Conservation (phyloP, 1,140 invertebrate species). For the Geopemphigus sp. region DNA sequence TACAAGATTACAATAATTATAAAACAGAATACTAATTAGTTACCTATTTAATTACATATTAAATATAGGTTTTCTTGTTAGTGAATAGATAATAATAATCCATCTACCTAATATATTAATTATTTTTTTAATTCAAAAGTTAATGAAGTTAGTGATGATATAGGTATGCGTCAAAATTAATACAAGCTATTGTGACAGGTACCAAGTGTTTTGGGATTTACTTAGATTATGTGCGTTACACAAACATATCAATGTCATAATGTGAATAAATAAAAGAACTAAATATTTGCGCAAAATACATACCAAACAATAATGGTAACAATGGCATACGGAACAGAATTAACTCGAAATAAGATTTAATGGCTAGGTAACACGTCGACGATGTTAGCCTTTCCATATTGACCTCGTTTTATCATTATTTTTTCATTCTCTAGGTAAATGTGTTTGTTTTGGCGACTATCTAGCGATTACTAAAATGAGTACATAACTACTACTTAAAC, state of each 20-base stretch:
- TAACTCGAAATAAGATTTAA: background rate
- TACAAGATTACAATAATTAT: no score
- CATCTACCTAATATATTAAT: no score
- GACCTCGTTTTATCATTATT: constrained; percentile 32
- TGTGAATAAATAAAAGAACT: background rate
- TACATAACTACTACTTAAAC: background rate
- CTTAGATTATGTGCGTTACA: background rate
- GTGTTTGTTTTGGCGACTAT: background rate
- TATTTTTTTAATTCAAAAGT: background rate
- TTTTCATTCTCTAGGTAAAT: constrained; percentile 20
- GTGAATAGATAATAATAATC: no score
- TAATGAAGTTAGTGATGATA: background rate
- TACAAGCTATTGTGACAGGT: background rate
- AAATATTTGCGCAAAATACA: background rate
- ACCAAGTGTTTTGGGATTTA: background rate
- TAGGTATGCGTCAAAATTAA: no score
- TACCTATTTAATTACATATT: no score
- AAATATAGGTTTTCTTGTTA: no score
- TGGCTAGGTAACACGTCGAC: constrained; percentile 14
- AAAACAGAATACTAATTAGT: no score
- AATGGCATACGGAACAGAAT: background rate
- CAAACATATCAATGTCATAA: background rate
- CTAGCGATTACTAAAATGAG: background rate
- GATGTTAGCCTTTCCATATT: constrained; percentile 41
- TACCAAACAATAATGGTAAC: background rate